Conservation (phyloP, 2,113 vertebrate species). For the Podiceps cristatus region DNA sequence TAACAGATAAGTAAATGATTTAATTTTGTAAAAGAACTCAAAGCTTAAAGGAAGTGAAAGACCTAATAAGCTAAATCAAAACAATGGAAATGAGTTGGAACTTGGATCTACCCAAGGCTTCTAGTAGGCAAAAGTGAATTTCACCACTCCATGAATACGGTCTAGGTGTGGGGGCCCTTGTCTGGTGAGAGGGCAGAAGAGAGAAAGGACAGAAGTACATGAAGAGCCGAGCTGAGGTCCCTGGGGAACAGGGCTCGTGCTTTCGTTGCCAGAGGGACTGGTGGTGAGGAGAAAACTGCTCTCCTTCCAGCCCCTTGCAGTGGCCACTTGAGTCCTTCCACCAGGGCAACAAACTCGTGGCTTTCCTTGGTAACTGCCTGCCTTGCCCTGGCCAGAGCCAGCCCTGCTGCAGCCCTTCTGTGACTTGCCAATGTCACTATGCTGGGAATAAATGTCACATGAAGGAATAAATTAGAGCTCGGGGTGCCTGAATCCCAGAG, state of each 20-base stretch:
- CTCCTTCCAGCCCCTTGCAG: neutral
- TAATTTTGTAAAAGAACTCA: neutral
- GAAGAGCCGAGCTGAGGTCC: neutral
- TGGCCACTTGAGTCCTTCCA: neutral
- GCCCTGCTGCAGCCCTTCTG: neutral
- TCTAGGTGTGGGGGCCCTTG: neutral
- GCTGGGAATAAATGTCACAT: neutral
- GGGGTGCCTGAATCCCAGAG: neutral
- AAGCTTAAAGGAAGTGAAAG: neutral
- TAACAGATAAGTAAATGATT: neutral
- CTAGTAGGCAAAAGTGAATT: neutral
- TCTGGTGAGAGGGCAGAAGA: neutral
- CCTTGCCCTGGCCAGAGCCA: neutral
- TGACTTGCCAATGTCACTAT: neutral
- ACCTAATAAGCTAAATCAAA: constrained; percentile 7
- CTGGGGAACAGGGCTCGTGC: neutral
- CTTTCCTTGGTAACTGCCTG: neutral
- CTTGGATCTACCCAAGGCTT: neutral
- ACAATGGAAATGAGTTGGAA: neutral
- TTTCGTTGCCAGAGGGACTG: neutral
- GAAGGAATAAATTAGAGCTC: neutral
- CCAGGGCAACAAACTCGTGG: rapidly evolving
- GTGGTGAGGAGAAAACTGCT: neutral
- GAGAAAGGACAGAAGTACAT: neutral
- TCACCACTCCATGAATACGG: neutral